Evolutionary conservation across 2,888 invertebrate genomes (phyloP).

Genomic region (Neoscelio sp.): DNA sequence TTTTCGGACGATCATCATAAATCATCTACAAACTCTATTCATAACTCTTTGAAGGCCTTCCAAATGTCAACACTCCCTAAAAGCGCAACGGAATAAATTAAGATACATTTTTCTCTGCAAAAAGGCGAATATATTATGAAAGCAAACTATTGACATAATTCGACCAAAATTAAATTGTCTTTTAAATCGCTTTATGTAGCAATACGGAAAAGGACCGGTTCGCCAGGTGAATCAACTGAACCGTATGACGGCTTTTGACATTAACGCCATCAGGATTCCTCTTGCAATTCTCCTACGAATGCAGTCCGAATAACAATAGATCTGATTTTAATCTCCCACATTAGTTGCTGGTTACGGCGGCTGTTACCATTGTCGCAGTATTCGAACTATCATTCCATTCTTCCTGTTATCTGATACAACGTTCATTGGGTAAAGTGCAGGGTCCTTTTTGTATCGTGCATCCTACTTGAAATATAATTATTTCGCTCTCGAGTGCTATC

Average conservation of each 20-base stretch:
- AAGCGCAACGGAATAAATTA: conserved; percentile 8
- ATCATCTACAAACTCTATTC: too few species aligned
- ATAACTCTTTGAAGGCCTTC: too few species aligned
- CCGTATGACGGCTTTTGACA: conserved; percentile 80
- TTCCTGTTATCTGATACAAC: conserved; percentile 73
- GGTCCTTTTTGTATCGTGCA: conserved; percentile 14
- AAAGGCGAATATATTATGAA: neutral
- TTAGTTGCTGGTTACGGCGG: conserved; percentile 77
- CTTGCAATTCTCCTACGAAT: conserved; percentile 73
- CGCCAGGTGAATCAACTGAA: conserved; percentile 68
- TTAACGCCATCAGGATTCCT: conserved; percentile 77
- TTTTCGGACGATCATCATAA: too few species aligned
- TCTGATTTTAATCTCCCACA: conserved; percentile 80
- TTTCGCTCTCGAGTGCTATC: conserved; percentile 24
- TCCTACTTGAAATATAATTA: conserved; percentile 27
- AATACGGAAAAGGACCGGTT: conserved; percentile 37
- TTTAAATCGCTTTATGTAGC: conserved; percentile 48
- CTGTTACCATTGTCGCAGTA: conserved; percentile 79
- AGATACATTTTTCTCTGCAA: conserved; percentile 6
- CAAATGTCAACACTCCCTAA: too few species aligned
- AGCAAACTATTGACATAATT: conserved; percentile 6
- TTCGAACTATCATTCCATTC: conserved; percentile 74
- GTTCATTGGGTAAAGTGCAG: conserved; percentile 61
- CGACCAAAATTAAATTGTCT: conserved; percentile 52
- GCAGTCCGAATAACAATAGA: conserved; percentile 75